A percentile compares a stretch with the other conserved stretches of the same genome.
These are phyloP conservation scores for Dasysyrphus albostriatus DNA, from an alignment of 2,888 invertebrate species.

Conservation along the genomic window DNA sequence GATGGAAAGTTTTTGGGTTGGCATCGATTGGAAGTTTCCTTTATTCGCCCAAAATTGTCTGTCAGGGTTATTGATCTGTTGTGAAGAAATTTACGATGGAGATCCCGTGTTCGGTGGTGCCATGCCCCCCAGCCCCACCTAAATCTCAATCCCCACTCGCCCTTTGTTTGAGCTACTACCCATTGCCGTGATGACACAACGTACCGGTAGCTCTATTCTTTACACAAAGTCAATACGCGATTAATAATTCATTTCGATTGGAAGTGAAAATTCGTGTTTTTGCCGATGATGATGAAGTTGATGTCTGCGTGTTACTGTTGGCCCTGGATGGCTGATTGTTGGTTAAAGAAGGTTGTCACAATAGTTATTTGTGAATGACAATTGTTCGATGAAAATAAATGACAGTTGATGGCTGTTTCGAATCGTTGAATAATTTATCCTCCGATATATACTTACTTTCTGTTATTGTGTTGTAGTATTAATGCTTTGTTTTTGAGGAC, in stretches of 20 bases:
- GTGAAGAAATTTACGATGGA: slow-evolving; percentile 40
- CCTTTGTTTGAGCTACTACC: neutral
- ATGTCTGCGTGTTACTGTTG: slow-evolving; percentile 55
- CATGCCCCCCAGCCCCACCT: neutral
- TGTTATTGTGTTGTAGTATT: neutral
- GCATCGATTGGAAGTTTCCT: slow-evolving; percentile 71
- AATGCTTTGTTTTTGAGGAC: neutral
- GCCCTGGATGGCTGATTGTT: slow-evolving; percentile 48
- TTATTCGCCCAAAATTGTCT: slow-evolving; percentile 66
- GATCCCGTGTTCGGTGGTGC: slow-evolving; percentile 5
- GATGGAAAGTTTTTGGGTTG: slow-evolving; percentile 67
- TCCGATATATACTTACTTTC: neutral
- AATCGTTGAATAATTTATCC: slow-evolving; percentile 26
- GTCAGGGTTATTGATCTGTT: slow-evolving; percentile 66
- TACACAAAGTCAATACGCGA: slow-evolving; percentile 63
- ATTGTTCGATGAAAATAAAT: slow-evolving; percentile 24
- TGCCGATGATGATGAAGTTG: slow-evolving; percentile 41
- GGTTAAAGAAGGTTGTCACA: slow-evolving; percentile 61
- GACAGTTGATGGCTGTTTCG: slow-evolving; percentile 41
- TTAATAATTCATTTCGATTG: slow-evolving; percentile 73
- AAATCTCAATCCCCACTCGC: slow-evolving; percentile 1
- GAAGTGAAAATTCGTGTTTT: slow-evolving; percentile 71
- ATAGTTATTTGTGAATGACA: slow-evolving; percentile 50
- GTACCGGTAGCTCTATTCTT: slow-evolving; percentile 14
- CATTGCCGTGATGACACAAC: neutral